phyloP scores from a whole-genome alignment of 2,888 invertebrate species.

The Priocnemis perturbator region DNA sequence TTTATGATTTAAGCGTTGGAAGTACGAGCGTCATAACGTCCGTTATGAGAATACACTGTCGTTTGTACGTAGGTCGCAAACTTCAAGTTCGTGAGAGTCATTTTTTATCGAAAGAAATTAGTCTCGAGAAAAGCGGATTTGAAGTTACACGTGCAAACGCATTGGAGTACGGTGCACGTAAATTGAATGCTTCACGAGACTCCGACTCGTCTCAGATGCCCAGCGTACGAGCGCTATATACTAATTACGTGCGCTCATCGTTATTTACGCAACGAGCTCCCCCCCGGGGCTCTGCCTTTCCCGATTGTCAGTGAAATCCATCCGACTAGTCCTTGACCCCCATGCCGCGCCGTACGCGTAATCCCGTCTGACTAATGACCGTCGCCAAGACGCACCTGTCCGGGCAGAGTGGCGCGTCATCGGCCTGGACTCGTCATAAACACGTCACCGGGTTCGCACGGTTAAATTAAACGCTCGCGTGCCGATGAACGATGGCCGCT shows the following conservation, averaged over 20 bases:
- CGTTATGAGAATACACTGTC: no score
- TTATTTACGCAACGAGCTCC: conserved; percentile 13
- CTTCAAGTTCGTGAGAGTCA: no score
- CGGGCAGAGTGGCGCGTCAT: background rate
- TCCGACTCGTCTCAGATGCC: no score
- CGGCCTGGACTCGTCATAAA: background rate
- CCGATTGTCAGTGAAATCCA: conserved; percentile 42
- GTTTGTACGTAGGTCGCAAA: no score
- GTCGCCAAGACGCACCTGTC: background rate
- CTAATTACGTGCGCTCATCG: background rate
- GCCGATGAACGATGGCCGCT: background rate
- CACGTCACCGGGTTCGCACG: no score
- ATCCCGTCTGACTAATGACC: conserved; percentile 31
- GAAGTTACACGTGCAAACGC: no score
- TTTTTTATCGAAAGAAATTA: no score
- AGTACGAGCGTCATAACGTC: no score
- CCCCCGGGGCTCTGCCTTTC: conserved; percentile 12
- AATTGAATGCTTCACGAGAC: background rate
- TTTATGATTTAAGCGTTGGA: no score
- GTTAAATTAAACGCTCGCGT: background rate
- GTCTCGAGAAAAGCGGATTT: no score
- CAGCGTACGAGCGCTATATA: no score
- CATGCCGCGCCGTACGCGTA: conserved; percentile 28
- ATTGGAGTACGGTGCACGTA: no score
- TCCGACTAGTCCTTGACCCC: conserved; percentile 47